Percentiles rank a stretch among this genome's conserved stretches.
These are phyloP conservation scores for Drosophila ogumai DNA, from an alignment of 1,140 invertebrate genomes.

Conservation along the genomic window DNA sequence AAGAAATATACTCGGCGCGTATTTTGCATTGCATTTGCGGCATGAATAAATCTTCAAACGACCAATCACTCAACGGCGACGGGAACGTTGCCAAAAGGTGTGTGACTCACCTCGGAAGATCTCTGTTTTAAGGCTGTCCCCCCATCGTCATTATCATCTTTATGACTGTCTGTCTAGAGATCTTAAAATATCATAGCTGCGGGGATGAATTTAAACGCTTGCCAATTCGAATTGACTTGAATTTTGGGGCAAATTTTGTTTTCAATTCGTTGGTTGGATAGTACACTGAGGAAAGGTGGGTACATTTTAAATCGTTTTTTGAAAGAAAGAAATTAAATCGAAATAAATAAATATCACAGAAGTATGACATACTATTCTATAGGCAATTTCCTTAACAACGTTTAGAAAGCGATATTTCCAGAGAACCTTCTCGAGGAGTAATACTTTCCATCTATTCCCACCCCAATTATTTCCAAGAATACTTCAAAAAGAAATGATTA, in stretches of 20 bases:
- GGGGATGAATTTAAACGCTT: slow-evolving; percentile 42
- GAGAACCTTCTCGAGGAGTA: background rate
- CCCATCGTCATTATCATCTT: slow-evolving; percentile 19
- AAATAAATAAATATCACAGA: background rate
- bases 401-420: background rate
- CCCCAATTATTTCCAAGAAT: background rate
- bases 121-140: background rate
- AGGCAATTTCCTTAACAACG: background rate
- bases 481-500: background rate
- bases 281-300: background rate
- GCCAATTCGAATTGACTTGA: slow-evolving; percentile 50
- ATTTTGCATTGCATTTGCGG: slow-evolving; percentile 36
- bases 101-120: slow-evolving; percentile 55
- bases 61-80: slow-evolving; percentile 66
- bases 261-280: slow-evolving; percentile 15
- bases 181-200: slow-evolving; percentile 53
- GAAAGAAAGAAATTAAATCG: background rate
- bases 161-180: slow-evolving; percentile 20
- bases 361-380: background rate
- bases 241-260: slow-evolving; percentile 53
- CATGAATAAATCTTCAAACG: slow-evolving; percentile 70
- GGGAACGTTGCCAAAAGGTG: slow-evolving; percentile 51
- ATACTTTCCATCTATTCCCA: background rate
- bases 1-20: slow-evolving; percentile 27
- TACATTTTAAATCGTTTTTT: background rate